Conservation (phyloP, 53 echinoderm and acorn worm genomes). For the Holothuria scabra region DNA sequence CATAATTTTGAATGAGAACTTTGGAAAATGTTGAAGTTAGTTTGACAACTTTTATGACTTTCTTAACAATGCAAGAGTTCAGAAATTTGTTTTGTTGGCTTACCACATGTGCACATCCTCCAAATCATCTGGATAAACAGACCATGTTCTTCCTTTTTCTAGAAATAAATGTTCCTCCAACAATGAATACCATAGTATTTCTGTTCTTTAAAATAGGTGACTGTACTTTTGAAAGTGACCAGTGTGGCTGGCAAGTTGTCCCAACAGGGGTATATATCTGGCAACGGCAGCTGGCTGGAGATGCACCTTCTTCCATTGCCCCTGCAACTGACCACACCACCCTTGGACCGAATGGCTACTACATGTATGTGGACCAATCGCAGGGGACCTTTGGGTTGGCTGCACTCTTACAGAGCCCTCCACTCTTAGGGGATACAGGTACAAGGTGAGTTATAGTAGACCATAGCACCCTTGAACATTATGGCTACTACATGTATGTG, state of each 20-base stretch:
- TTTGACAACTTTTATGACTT: too few species aligned
- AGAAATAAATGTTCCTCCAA: too few species aligned
- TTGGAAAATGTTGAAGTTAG: too few species aligned
- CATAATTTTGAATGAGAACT: too few species aligned
- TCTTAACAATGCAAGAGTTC: too few species aligned
- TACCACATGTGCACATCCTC: too few species aligned
- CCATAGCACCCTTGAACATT: background rate
- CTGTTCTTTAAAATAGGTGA: conserved; percentile 51
- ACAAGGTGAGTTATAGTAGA: conserved; percentile 57
- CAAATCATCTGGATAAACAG: too few species aligned
- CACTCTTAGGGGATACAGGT: conserved; percentile 67
- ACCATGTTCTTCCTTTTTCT: too few species aligned
- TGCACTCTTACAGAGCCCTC: conserved; percentile 74
- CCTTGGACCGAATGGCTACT: conserved; percentile 64
- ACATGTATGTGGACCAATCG: conserved; percentile 88
- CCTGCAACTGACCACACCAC: conserved; percentile 83
- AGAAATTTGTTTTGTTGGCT: too few species aligned
- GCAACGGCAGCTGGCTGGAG: conserved; percentile 61
- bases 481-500: conserved; percentile 83
- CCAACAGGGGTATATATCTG: conserved; percentile 75
- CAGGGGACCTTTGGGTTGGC: conserved; percentile 81
- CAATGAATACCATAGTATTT: too few species aligned
- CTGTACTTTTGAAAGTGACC: conserved; percentile 80
- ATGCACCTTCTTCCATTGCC: conserved; percentile 50
- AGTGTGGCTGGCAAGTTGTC: conserved; percentile 76